phyloP scores from a whole-genome alignment of 2,797 vertebrate genomes.

The Tenualosa thibaudeaui region DNA sequence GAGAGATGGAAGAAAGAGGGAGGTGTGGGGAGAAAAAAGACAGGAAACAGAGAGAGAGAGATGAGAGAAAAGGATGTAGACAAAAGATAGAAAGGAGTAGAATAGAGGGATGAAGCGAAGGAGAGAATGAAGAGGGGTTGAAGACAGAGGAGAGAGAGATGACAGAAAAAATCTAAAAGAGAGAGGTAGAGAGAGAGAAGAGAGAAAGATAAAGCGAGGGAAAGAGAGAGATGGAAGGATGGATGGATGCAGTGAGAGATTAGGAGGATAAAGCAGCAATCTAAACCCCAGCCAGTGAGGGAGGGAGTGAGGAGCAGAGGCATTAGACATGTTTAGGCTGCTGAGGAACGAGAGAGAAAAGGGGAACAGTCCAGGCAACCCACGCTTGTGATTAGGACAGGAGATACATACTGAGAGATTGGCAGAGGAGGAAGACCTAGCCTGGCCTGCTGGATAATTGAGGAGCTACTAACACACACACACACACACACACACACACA shows the following conservation, averaged over 20 bases:
- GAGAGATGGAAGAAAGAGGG: neutral
- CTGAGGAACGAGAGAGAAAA: neutral
- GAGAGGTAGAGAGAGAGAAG: neutral
- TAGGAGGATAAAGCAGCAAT: neutral
- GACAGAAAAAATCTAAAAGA: neutral
- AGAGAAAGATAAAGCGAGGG: neutral
- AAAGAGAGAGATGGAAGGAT: neutral
- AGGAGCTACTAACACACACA: neutral
- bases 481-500: neutral
- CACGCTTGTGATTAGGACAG: too few relatives aligned
- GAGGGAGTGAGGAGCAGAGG: neutral
- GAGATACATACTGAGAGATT: too few relatives aligned
- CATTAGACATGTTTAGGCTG: neutral
- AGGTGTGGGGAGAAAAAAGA: neutral
- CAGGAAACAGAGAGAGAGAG: neutral
- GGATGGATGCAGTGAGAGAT: neutral
- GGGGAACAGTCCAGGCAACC: neutral
- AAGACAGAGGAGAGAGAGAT: neutral
- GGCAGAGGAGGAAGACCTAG: too few relatives aligned
- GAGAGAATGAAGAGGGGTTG: neutral
- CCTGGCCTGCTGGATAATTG: too few relatives aligned
- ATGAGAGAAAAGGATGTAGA: neutral
- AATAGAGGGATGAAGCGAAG: neutral
- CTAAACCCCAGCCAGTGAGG: neutral
- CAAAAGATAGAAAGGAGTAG: neutral